A percentile compares a stretch with the other conserved stretches of the same genome.
phyloP scores from a whole-genome alignment of 2,888 invertebrate species.

The Labia minor region DNA sequence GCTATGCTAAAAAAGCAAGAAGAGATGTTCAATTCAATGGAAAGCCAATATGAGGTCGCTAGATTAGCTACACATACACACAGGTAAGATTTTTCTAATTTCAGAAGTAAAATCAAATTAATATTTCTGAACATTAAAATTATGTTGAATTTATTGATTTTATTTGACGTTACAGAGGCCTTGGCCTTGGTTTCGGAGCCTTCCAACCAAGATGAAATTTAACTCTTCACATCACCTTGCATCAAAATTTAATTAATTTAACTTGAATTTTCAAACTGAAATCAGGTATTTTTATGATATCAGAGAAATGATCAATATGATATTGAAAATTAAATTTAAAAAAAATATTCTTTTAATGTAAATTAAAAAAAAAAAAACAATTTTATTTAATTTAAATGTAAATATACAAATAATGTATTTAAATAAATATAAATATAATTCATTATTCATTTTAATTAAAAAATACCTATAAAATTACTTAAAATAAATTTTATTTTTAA shows the following conservation, averaged over 20 bases:
- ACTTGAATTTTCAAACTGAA: too few relatives aligned
- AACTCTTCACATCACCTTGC: background rate
- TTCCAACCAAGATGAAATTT: constrained; percentile 21
- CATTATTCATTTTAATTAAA: background rate
- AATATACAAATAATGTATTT: background rate
- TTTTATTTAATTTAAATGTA: constrained; percentile 3
- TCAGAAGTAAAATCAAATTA: too few relatives aligned
- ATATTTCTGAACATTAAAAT: too few relatives aligned
- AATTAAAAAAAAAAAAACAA: background rate
- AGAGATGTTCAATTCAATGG: constrained; percentile 85
- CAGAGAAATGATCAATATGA: too few relatives aligned
- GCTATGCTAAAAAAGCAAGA: constrained; percentile 42
- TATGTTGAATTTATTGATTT: too few relatives aligned
- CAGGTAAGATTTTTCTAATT: too few relatives aligned
- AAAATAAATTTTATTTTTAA: too few relatives aligned
- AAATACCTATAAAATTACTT: too few relatives aligned
- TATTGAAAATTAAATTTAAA: too few relatives aligned
- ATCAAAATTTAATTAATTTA: too few relatives aligned
- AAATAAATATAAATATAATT: background rate
- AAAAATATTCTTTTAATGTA: constrained; percentile 13
- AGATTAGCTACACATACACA: constrained; percentile 92
- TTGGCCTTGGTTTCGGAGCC: constrained; percentile 65
- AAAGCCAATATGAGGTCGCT: constrained; percentile 93
- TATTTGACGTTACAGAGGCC: constrained; percentile 39
- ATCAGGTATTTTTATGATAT: too few relatives aligned